Base-by-base conservation (phyloP, 2,113 vertebrate genomes). In the Electrona antarctica region DNA sequence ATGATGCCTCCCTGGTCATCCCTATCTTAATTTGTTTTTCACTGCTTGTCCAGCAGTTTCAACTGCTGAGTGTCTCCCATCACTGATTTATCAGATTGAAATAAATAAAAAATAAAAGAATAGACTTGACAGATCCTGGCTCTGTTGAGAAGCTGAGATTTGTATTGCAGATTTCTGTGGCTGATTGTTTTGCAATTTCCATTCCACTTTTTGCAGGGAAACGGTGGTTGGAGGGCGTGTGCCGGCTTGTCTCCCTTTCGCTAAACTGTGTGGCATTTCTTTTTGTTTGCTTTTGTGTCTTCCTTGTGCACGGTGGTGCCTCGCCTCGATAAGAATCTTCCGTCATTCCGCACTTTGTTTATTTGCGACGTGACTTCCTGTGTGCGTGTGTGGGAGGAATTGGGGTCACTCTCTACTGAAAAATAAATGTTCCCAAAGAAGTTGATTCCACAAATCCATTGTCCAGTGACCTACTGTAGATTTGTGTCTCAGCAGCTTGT, bases 331-430 rank as follows among this genome's bases (percentile, higher is more conserved):
- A 68, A 85, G 81, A 48, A 88, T 86, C 85, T 83, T 64, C 78
- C 77, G 76, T 86, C 85, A 83, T 79, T 81, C 77, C 76, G 59
- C 56, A 47, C 69, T 69, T 58, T 86, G 84, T 89, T 89, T 90
- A 82, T 81, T 80, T 80, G 62, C 74, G 71, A 75, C 60, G 74
- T 71, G 76, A 72, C 79, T 85, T 85, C 78, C 82, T 83, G 73
- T 71, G 74, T 63, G 13, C 11, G 33, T 63, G 13, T 47, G 60
- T 60, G 52, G 54, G 55, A 60, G 64, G 59, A 65, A 21, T 0
- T 4, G 71, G 7, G 33, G 72, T 84, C 47, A 41, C 48, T 57
- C 7, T 69, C 58, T 41, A 21, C 33, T 15, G 9, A 50, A 64
- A 55, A 50, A 62, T 50, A 50, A 12, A 60, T n/a, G 49, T 46